A percentile compares a stretch with the other conserved stretches of the same genome.
Evolutionary conservation across 2,888 invertebrate genomes (phyloP).

Genomic region (Xylocampa areola): DNA sequence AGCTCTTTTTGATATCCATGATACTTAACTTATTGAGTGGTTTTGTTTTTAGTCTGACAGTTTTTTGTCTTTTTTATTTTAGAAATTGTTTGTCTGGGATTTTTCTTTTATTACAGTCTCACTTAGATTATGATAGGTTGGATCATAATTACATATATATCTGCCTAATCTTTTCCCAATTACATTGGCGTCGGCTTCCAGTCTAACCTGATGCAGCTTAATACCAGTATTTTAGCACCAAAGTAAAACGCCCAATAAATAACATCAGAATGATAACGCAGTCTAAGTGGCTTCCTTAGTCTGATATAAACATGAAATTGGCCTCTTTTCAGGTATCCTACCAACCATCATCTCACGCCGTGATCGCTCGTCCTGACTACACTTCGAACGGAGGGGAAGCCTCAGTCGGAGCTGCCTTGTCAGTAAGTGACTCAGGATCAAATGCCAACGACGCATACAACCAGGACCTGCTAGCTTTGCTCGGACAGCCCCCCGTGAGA

Average conservation of each 20-base stretch:
- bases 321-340: constrained; percentile 71
- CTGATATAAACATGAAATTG: constrained; percentile 4
- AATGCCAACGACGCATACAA: constrained; percentile 70
- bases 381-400: constrained; percentile 84
- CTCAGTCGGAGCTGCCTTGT: constrained; percentile 84
- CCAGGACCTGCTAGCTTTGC: constrained; percentile 77
- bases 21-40: too few species aligned
- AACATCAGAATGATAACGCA: background rate
- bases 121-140: too few species aligned
- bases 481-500: constrained; percentile 73
- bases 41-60: too few species aligned
- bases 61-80: too few species aligned
- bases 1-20: too few species aligned
- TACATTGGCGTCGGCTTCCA: too few species aligned
- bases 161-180: too few species aligned
- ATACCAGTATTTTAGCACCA: constrained; percentile 3
- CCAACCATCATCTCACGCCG: constrained; percentile 81
- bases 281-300: background rate
- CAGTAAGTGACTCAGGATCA: constrained; percentile 80
- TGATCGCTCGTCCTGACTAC: constrained; percentile 83
- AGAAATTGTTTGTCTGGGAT: too few species aligned
- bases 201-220: too few species aligned
- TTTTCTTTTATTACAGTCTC: too few species aligned
- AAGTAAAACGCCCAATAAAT: constrained; percentile 5
- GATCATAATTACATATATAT: too few species aligned